Evolutionary conservation across 2,888 invertebrate genomes (phyloP), one percentile per base, ranked within the genome.

Genomic region (Meiosimyza platycephala): DNA sequence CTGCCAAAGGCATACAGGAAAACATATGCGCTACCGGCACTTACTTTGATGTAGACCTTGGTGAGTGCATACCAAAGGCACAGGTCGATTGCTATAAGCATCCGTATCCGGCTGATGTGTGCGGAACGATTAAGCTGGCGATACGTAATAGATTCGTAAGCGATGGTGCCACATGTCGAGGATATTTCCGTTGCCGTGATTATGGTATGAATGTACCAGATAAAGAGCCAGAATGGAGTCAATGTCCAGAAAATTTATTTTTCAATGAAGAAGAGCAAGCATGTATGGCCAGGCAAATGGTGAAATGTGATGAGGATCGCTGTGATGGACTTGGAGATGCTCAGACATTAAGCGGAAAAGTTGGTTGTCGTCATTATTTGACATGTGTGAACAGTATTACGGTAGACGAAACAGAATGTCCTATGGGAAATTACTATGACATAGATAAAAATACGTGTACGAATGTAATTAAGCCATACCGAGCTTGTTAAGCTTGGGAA

Each of bases 131-230:
- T 11, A 85, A 85, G 60, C 57, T 80, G 28, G 82, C 85, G 0
- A 73, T 78, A 63, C 79, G 82, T 0, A 64, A 79, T 72, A 75
- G 70, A 15, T 85, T 85, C 70, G 80, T 83, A 0, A 6, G 69
- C 4, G 85, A 85, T 68, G 73, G 77, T 2, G 81, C 80, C 28
- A 83, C 84, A 6, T 85, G 85, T 59, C 79, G 81, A 13, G 85
- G 85, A 0, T 84, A 85, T 65, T 81, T 78, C 69, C 83, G 79
- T 68, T 85, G 85, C 47, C 72, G 71, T 0, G 85, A 83, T 54
- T 33, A 78, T 5, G 84, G 83, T 1, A 80, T 81, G 0, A 80
- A 82, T 11, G 52, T 72, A 2, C 82, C 84, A 0, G 85, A 85
- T 70, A 18, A 73, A 0, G 13, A 73, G 2, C 85, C 85, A 0